Evolutionary conservation across 2,797 vertebrate genomes (phyloP).

Genomic region (Pempheris klunzingeri): DNA sequence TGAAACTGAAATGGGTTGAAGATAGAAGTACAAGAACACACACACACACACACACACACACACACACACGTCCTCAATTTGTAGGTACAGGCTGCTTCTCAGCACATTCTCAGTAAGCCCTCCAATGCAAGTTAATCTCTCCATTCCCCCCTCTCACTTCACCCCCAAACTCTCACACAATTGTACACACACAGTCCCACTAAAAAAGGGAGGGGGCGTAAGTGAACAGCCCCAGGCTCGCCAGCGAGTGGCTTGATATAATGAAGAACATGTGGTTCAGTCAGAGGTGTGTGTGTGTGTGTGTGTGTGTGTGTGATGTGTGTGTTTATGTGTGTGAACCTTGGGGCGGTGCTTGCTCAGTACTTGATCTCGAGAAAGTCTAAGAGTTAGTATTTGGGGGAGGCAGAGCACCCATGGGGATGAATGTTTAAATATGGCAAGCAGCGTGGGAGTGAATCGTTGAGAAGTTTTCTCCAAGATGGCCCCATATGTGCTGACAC

Average conservation of each 20-base stretch:
- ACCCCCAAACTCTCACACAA: slow-evolving; percentile 1
- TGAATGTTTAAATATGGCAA: slow-evolving; percentile 62
- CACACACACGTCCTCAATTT: slow-evolving; percentile 28
- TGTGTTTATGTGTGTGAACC: slow-evolving; percentile 36
- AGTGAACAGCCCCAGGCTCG: slow-evolving; percentile 65
- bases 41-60: slow-evolving; percentile 19
- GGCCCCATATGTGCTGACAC: slow-evolving; percentile 42
- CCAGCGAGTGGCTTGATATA: slow-evolving; percentile 61
- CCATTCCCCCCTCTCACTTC: slow-evolving; percentile 6
- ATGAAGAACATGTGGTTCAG: slow-evolving; percentile 77
- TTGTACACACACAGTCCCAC: slow-evolving; percentile 42
- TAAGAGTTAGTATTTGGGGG: slow-evolving; percentile 52
- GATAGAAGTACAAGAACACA: not conserved
- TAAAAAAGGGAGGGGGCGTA: slow-evolving; percentile 50
- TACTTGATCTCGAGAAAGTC: slow-evolving; percentile 60
- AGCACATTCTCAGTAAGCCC: slow-evolving; percentile 38
- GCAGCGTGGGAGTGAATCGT: slow-evolving; percentile 63
- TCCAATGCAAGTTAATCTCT: slow-evolving; percentile 39
- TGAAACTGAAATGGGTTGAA: slow-evolving; percentile 6
- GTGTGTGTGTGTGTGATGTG: slow-evolving; percentile 31
- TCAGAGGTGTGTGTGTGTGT: slow-evolving; percentile 41
- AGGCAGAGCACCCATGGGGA: slow-evolving; percentile 35
- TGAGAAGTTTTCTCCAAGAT: slow-evolving; percentile 45
- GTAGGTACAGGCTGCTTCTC: slow-evolving; percentile 30
- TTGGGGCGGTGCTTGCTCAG: slow-evolving; percentile 45